Conservation (phyloP, 2,888 invertebrate species). For the Leucania comma region DNA sequence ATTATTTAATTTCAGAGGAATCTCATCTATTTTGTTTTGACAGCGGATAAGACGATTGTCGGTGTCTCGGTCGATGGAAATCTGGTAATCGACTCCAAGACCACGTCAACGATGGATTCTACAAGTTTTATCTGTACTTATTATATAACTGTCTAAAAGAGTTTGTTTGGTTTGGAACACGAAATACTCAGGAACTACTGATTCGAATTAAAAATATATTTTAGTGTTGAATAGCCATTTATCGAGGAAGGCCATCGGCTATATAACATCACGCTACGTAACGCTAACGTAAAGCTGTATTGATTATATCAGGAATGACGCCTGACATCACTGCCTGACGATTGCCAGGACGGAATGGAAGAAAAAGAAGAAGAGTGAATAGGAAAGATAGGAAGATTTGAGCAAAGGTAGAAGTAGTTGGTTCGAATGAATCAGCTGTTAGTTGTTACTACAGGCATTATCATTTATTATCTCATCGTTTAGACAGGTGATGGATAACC, state of each 20-base stretch:
- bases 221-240: no score
- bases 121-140: not conserved
- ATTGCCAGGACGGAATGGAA: not conserved
- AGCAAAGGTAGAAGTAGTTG: not conserved
- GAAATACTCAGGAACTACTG: not conserved
- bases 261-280: no score
- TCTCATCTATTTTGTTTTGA: conserved; percentile 5
- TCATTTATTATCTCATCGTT: conserved; percentile 20
- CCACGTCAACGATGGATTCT: not conserved
- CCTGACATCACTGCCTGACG: no score
- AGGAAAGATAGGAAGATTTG: no score
- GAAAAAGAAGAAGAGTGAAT: no score
- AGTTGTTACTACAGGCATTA: conserved; percentile 15
- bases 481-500: conserved; percentile 20
- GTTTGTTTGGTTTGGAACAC: no score
- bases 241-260: no score
- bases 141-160: no score
- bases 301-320: not conserved
- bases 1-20: conserved; percentile 19
- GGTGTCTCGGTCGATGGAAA: no score
- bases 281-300: no score
- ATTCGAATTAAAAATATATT: not conserved
- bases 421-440: conserved; percentile 27
- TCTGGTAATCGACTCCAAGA: not conserved
- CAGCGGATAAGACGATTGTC: not conserved